Base-by-base conservation (phyloP, 2,888 invertebrate species). In the Lasioglossum calceatum region DNA sequence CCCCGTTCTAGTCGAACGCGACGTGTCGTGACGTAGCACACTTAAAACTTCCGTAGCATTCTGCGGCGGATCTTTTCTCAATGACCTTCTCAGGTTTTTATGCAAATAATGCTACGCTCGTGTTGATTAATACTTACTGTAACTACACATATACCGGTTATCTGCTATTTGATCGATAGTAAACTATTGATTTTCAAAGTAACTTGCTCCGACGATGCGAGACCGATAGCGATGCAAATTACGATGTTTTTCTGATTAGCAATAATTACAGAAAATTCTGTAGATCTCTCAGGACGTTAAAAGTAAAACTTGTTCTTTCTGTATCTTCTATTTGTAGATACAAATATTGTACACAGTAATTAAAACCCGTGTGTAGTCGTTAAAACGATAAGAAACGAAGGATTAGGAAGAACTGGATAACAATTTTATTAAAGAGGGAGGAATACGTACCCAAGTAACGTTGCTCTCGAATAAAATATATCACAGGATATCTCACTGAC, bases 11-110 rank as follows among this genome's bases (percentile, higher is more conserved):
- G 47, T 4, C 47, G n/a, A 73, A 75, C 54, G 73, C 32, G 32
- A 73, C 47, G 32, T 70, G 75, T 16, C 67, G 36, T 36, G 67
- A 36, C 36, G 67, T 36, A 19, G 64, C 72, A 77, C 12, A 79
- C 58, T 81, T 81, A 44, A 61, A 44, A 23, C 58, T 82, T 82
- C 71, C 77, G 77, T 82, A 80, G 80, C 27, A 10, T 82, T 82
- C 36, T 58, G 71, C 14, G 70, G 14, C 36, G 36, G 44, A 47
- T 77, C 32, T 80, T 16, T 77, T 39, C 64, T 50, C 36, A 32
- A 61, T 36, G 70, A 73, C 73, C 44, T 86, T 77, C 42, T 76
- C 73, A 16, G 8, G 19, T 74, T 50, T 73, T 77, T 71, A 47
- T 1, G 50, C 10, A 81, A 58, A 64, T 76, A 8, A 27, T 58